Percentiles rank a stretch among this genome's conserved stretches.
Evolutionary conservation across 2,888 invertebrate species (phyloP).

Genomic region (Griposia aprilina): DNA sequence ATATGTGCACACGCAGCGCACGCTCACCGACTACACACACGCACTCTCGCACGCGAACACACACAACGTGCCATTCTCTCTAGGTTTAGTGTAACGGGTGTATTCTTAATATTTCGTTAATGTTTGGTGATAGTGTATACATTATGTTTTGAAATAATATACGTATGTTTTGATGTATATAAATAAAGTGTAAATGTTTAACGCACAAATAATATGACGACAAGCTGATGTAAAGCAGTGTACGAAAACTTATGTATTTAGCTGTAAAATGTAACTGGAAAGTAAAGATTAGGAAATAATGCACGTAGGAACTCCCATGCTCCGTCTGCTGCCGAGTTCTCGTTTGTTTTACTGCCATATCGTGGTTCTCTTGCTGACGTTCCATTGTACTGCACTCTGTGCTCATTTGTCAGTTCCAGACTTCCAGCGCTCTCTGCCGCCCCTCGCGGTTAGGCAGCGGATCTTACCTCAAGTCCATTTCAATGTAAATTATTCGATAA

Average conservation of each 20-base stretch:
- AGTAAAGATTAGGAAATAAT: constrained; percentile 83
- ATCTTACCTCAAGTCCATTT: constrained; percentile 66
- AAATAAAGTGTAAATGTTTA: constrained; percentile 90
- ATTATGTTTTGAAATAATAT: constrained; percentile 87
- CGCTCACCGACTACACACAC: constrained; percentile 74
- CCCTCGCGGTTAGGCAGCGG: constrained; percentile 44
- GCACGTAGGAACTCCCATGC: constrained; percentile 80
- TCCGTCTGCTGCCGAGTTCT: constrained; percentile 75
- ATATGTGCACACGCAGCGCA: constrained; percentile 75
- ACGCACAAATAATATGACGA: constrained; percentile 89
- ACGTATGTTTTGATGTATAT: constrained; percentile 90
- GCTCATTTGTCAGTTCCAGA: constrained; percentile 36
- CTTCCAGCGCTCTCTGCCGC: constrained; percentile 49
- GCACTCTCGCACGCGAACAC: constrained; percentile 84
- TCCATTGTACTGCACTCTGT: constrained; percentile 49
- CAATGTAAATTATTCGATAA: constrained; percentile 71
- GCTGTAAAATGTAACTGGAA: constrained; percentile 84
- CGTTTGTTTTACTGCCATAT: constrained; percentile 56
- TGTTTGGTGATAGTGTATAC: constrained; percentile 86
- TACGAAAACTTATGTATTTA: constrained; percentile 87
- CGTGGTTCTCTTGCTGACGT: constrained; percentile 63
- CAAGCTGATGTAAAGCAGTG: constrained; percentile 84
- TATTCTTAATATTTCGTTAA: constrained; percentile 83
- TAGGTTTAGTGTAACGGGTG: constrained; percentile 81
- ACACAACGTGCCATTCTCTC: constrained; percentile 82